Evolutionary conservation across 2,888 invertebrate species (phyloP), one percentile per base, ranked within the genome.

Genomic region (Amaurobius ferox): DNA sequence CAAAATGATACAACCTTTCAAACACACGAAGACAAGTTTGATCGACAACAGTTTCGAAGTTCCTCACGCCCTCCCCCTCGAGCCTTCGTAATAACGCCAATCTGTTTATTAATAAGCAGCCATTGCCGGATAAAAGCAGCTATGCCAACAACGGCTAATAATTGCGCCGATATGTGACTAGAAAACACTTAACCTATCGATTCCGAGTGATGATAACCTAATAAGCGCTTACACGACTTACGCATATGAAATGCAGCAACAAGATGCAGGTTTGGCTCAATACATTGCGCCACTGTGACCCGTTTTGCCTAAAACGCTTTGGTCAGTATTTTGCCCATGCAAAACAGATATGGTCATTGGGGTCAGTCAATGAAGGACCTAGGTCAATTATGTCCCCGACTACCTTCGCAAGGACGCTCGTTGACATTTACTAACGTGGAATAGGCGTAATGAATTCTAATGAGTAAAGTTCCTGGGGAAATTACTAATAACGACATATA

Each of bases 261-360:
- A 64, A n/a, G 9, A 66, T 19, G 66, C 1, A 11, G n/a, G 28
- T 32, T 66, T 32, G n/a, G 32, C 19, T 71, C 71, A 72, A 85
- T 85, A 71, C 66, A 72, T 85, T 85, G 77, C 48, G 44, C 66
- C 71, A 66, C 66, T 29, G 35, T 85, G 83, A 85, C 83, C 83
- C 29, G 79, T 44, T 77, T 85, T 70, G 23, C n/a, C 23, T 28
- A 72, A 68, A 77, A 77, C 1, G 23, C 67, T 67, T 35, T 32
- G 39, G 35, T 67, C 26, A 39, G 23, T 39, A n/a, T 29, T 64
- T 64, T 64, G 3, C 70, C 16, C 28, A 70, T 39, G 71, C 13
- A 64, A 28, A 72, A 55, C 77, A 61, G 39, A 77, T 85, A 71
- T 66, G 77, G 71, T 11, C 83, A 85, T 72, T 77, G 72, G 71